A percentile compares a stretch with the other conserved stretches of the same genome.
Evolutionary conservation across 2,797 vertebrate genomes (phyloP).

Genomic region (Acanthurus lineatus): DNA sequence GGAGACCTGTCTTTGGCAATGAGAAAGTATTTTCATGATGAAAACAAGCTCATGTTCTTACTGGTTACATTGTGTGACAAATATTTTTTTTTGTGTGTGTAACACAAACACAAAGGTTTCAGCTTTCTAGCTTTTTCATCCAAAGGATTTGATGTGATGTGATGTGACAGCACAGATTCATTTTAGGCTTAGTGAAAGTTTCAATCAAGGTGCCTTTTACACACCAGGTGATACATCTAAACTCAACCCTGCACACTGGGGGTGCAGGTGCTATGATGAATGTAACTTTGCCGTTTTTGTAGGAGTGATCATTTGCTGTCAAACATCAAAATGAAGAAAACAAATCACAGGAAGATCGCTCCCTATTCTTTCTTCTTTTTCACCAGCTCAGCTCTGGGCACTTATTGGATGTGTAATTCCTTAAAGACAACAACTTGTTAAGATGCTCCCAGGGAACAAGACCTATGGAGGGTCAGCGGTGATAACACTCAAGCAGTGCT

Average conservation of each 20-base stretch:
- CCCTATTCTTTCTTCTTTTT: background rate
- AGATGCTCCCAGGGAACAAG: slow-evolving; percentile 62
- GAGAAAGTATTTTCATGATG: background rate
- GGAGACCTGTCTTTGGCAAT: background rate
- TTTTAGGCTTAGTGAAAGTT: slow-evolving; percentile 16
- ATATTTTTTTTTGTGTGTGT: background rate
- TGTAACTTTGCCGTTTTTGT: slow-evolving; percentile 12
- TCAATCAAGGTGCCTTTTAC: slow-evolving; percentile 19
- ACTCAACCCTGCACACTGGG: background rate
- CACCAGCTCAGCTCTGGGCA: slow-evolving; percentile 21
- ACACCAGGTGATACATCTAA: background rate
- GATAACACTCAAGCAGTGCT: slow-evolving; percentile 49
- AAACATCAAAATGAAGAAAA: slow-evolving; percentile 42
- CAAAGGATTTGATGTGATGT: background rate
- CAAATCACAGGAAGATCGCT: slow-evolving; percentile 28
- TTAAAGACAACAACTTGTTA: slow-evolving; percentile 62
- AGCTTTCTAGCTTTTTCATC: background rate
- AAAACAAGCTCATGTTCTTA: background rate
- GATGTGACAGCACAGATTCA: slow-evolving; percentile 13
- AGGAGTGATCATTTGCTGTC: slow-evolving; percentile 46
- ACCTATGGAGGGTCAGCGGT: slow-evolving; percentile 28
- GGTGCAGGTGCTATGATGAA: background rate
- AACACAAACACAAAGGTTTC: background rate
- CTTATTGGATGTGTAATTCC: slow-evolving; percentile 58
- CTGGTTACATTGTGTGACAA: background rate